phyloP scores from a whole-genome alignment of 1,140 invertebrate genomes.

The Rhopalosiphum padi region DNA sequence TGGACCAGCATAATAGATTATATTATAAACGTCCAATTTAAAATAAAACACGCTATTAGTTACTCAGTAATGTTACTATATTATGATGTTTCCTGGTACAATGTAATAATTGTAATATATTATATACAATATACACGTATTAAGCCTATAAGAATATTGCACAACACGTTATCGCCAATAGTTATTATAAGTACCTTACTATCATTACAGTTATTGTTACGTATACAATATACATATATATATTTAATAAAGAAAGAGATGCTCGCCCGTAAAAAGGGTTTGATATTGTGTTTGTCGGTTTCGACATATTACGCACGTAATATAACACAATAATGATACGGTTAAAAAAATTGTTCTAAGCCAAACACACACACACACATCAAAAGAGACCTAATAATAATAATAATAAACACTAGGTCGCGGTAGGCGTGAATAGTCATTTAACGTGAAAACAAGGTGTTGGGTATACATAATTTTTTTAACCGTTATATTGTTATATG shows the following conservation, averaged over 20 bases:
- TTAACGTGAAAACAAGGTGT: constrained; percentile 55
- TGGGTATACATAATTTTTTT: constrained; percentile 47
- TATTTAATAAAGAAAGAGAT: background rate
- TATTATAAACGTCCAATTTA: background rate
- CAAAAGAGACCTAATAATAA: constrained; percentile 12
- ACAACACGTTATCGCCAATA: background rate
- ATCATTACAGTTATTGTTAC: background rate
- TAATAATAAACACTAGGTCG: constrained; percentile 25
- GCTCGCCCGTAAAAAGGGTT: constrained; percentile 1
- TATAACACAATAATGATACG: constrained; percentile 52
- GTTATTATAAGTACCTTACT: background rate
- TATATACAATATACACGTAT: background rate
- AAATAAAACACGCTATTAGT: background rate
- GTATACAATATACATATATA: background rate
- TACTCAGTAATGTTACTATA: background rate
- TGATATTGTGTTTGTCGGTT: background rate
- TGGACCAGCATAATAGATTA: background rate
- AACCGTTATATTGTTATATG: constrained; percentile 40
- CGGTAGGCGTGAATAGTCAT: constrained; percentile 52
- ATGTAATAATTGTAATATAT: background rate
- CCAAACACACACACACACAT: background rate
- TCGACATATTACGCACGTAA: background rate
- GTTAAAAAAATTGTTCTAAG: constrained; percentile 34
- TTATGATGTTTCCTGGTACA: background rate
- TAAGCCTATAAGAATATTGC: background rate